phyloP scores from a whole-genome alignment of 1,140 invertebrate species.

The Euwallacea similis region DNA sequence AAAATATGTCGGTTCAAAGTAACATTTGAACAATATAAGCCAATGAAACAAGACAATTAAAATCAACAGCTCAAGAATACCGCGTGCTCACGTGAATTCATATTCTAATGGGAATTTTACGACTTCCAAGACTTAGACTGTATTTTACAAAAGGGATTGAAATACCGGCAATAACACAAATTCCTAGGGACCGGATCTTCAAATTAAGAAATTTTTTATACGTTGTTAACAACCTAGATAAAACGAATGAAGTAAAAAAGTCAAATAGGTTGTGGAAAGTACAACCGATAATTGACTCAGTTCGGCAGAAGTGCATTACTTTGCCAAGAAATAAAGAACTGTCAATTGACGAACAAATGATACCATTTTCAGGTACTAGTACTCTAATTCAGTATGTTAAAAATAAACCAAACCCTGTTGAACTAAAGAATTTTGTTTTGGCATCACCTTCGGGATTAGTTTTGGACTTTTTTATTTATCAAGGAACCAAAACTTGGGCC shows the following conservation, averaged over 20 bases:
- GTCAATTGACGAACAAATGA: slow-evolving; percentile 39
- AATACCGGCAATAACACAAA: no score
- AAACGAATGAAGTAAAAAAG: slow-evolving; percentile 11
- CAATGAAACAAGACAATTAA: no score
- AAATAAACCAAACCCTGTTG: slow-evolving; percentile 38
- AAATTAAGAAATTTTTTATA: no score
- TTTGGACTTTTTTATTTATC: neutral
- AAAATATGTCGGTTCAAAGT: no score
- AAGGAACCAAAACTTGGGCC: neutral
- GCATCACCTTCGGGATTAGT: slow-evolving; percentile 29
- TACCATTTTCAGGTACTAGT: slow-evolving; percentile 29
- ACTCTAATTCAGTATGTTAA: slow-evolving; percentile 38
- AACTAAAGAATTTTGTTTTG: slow-evolving; percentile 34
- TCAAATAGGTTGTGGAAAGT: slow-evolving; percentile 19
- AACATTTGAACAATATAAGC: no score
- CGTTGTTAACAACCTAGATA: no score
- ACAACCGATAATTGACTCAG: slow-evolving; percentile 11
- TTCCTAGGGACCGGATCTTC: no score
- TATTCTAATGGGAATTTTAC: no score
- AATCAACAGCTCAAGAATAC: no score
- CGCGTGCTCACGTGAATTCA: no score
- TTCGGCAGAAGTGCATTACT: slow-evolving; percentile 22
- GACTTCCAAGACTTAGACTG: no score
- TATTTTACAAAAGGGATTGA: no score
- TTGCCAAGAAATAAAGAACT: slow-evolving; percentile 20